Base-by-base conservation (phyloP, 2,113 vertebrate species). In the Tenrec ecaudatus region DNA sequence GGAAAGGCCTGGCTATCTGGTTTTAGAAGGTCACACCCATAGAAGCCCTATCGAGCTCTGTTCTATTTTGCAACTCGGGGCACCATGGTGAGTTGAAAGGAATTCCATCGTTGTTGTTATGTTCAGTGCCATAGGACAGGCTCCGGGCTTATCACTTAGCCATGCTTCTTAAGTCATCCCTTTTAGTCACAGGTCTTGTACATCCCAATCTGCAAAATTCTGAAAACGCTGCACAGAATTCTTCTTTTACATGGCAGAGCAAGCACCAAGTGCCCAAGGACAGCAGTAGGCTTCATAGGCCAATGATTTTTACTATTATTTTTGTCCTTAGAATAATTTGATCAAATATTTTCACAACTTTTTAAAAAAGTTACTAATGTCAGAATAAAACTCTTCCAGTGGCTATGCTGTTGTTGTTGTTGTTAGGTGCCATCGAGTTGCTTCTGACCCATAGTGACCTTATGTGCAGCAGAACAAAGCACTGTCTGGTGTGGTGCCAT, bases 351-450 rank as follows among this genome's bases (percentile, higher is more conserved):
- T 90, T 31, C 85, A 82, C 9, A 91, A 33, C 1, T 3, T 92
- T 95, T 69, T 84, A 92, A 17, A 7, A 23, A 87, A 78, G 23
- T 38, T 78, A 27, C 17, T 88, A 53, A 36, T 60, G 15, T 95
- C 40, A 69, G 6, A 58, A 33, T 40, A 88, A 33, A 58, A 23
- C 7, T 2, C 88, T 93, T 71, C n/a, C 29, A 69, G 81, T 0
- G 73, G 11, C 7, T 36, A 62, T 23, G 60, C 4, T 2, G 4
- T 20, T 2, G 4, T 23, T 36, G 10, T 29, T 22, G 60, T 62
- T 68, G 66, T 68, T 68, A 31, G 9, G 23, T 68, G 27, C 29
- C 29, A 15, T 31, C 14, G 29, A 68, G 11, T 16, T 68, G 29
- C 2, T 22, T 15, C 66, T 16, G 12, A 31, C 29, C 31, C 14